Evolutionary conservation across 2,888 invertebrate genomes (phyloP).

Genomic region (Philaethria dido): DNA sequence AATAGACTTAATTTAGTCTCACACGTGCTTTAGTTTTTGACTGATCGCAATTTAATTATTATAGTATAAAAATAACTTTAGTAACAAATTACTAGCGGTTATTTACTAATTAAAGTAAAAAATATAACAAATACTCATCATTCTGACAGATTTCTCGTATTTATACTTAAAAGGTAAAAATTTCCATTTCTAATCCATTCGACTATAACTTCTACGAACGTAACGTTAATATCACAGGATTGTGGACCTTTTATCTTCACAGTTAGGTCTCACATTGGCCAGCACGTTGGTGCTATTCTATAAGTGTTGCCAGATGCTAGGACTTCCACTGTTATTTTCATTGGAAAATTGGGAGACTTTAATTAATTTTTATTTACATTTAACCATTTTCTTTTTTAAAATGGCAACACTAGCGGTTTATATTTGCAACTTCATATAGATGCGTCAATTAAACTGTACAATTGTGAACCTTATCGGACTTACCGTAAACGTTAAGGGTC

Average conservation of each 20-base stretch:
- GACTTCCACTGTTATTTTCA: background rate
- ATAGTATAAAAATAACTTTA: constrained; percentile 3
- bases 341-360: background rate
- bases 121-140: background rate
- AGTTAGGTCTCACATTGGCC: constrained; percentile 40
- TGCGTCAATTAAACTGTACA: constrained; percentile 7
- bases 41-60: background rate
- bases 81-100: background rate
- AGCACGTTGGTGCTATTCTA: constrained; percentile 25
- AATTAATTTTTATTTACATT: background rate
- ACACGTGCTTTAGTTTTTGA: background rate
- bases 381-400: background rate
- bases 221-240: constrained; percentile 63
- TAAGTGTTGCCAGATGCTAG: constrained; percentile 21
- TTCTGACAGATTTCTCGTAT: constrained; percentile 30
- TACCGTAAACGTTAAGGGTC: constrained; percentile 12
- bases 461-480: constrained; percentile 22
- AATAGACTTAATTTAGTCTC: constrained; percentile 9
- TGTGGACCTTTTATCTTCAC: constrained; percentile 48
- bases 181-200: constrained; percentile 35
- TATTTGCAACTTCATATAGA: constrained; percentile 11
- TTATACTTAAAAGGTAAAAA: constrained; percentile 41
- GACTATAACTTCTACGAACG: constrained; percentile 39
- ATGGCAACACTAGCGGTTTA: constrained; percentile 15
- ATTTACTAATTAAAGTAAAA: background rate